Conservation (phyloP, 2,888 invertebrate species). For the Nomada ruficornis region DNA sequence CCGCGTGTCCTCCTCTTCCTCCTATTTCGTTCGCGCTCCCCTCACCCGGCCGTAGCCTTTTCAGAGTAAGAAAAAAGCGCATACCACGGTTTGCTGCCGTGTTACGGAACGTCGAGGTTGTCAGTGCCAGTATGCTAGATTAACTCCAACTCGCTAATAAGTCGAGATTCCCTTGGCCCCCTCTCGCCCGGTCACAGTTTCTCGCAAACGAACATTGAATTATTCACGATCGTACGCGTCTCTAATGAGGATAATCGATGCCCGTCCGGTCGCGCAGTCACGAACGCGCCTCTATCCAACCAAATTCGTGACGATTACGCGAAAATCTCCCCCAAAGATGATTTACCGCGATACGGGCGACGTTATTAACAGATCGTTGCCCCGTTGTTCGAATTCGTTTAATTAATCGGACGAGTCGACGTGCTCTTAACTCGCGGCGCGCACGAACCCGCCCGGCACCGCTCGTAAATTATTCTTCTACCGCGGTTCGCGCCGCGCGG, state of each 20-base stretch:
- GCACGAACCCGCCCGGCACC: constrained; percentile 3
- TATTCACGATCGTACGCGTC: constrained; percentile 61
- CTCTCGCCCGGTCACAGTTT: constrained; percentile 46
- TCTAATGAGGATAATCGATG: constrained; percentile 58
- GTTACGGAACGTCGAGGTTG: constrained; percentile 66
- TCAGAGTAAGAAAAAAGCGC: constrained; percentile 43
- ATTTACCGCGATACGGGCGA: constrained; percentile 2
- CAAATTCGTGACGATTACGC: constrained; percentile 7
- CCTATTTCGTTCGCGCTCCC: not conserved
- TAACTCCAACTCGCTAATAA: constrained; percentile 68
- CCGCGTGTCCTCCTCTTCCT: constrained; percentile 9
- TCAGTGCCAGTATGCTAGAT: constrained; percentile 63
- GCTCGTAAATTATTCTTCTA: constrained; percentile 31
- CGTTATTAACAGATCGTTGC: constrained; percentile 9
- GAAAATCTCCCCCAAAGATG: constrained; percentile 5
- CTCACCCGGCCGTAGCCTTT: constrained; percentile 35
- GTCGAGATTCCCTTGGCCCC: constrained; percentile 50
- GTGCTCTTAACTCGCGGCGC: not conserved
- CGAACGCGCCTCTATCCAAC: not conserved
- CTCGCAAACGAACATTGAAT: constrained; percentile 65
- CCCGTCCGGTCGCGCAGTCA: constrained; percentile 23
- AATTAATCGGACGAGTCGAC: constrained; percentile 25
- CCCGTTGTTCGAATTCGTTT: constrained; percentile 24
- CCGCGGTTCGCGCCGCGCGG: not conserved
- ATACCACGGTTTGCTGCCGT: constrained; percentile 63